Base-by-base conservation (phyloP, 2,888 invertebrate genomes). In the Protodeltote pygarga region DNA sequence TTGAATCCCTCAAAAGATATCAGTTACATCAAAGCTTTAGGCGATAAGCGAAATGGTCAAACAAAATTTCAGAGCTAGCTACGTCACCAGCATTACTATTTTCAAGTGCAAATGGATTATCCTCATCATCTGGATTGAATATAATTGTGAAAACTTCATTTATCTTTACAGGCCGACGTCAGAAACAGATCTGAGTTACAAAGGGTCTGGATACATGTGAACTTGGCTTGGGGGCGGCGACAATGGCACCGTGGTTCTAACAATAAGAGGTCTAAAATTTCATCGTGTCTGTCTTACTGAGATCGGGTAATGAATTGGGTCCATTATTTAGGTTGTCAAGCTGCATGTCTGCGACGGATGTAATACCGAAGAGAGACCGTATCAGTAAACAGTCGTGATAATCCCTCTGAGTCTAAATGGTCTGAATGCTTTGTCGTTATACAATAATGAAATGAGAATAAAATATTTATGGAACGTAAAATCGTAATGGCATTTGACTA, bases 141-240 rank as follows among this genome's bases (percentile, higher is more conserved):
- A 81, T 86, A 87, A 87, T 87, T 83, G 81, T 79, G 71, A 74
- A 72, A 71, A 66, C 75, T 64, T 79, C 88, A 88, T 89, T 89
- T 87, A 87, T 89, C 87, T 86, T 79, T 60, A 51, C 63, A 57
- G 74, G 73, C 76, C 77, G 73, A 72, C 75, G 87, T 89, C 89
- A 87, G 70, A 62, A 69, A 64, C 87, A 89, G 85, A 76, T 69
- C 67, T 72, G 41, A 55, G 57, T 67, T 70, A 87, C 87, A 88
- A 89, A 81, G 74, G 78, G 65, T 33, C 58, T 68, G 67, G 80
- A 63, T 83, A 84, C 83, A 83, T 84, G 83, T 83, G 83, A 77
- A 78, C 75, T 68, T 73, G 71, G 72, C 75, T 73, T 54, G 70
- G 71, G 75, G 80, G 75, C 65, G 73, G 65, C 57, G 64, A 84